Conservation (phyloP, 2,888 invertebrate species). For the Myopa testacea region DNA sequence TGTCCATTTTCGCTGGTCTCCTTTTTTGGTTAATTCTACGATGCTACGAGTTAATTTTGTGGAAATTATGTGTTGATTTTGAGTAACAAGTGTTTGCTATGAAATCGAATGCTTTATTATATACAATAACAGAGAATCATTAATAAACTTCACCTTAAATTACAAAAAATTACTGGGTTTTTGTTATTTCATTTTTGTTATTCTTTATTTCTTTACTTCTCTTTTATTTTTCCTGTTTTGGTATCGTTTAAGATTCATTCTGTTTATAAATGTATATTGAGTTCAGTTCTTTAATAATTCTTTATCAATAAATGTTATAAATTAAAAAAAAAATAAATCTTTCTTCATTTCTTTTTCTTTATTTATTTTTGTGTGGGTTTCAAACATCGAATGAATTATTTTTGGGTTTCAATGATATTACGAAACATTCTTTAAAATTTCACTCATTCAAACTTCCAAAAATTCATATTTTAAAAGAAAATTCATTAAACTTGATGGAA, state of each 20-base stretch:
- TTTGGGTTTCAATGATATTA: too few relatives aligned
- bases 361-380: background rate
- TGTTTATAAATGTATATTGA: too few relatives aligned
- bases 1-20: too few relatives aligned
- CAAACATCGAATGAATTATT: background rate
- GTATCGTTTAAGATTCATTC: too few relatives aligned
- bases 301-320: background rate
- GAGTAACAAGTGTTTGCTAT: background rate
- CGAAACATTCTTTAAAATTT: too few relatives aligned
- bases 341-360: background rate
- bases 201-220: background rate
- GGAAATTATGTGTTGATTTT: background rate
- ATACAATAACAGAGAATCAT: background rate
- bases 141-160: background rate
- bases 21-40: too few relatives aligned
- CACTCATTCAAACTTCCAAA: too few relatives aligned
- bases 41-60: background rate
- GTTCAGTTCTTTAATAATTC: background rate
- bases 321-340: background rate
- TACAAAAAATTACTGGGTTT: background rate
- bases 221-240: too few relatives aligned
- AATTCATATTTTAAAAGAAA: too few relatives aligned
- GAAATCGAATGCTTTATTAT: background rate
- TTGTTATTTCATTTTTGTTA: background rate
- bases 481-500: too few relatives aligned